These are phyloP conservation scores for Aleiodes alternator DNA, from an alignment of 2,888 invertebrate genomes.

Conservation along the genomic window DNA sequence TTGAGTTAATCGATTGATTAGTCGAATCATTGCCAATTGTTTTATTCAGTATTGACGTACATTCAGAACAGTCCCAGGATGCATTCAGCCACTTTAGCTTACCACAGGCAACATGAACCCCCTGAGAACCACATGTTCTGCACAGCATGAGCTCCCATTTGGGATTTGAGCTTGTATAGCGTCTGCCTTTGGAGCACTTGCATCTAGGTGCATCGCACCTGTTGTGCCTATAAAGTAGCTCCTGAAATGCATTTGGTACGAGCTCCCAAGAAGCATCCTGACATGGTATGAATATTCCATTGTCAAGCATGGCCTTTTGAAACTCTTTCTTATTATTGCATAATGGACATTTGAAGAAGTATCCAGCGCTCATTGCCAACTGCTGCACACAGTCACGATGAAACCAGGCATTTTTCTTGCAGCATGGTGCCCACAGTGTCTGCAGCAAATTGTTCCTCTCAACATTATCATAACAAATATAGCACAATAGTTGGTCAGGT, in stretches of 20 bases:
- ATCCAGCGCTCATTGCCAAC: slow-evolving; percentile 85
- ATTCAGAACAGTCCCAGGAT: slow-evolving; percentile 76
- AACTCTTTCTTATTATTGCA: slow-evolving; percentile 85
- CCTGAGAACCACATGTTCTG: slow-evolving; percentile 78
- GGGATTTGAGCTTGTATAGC: slow-evolving; percentile 72
- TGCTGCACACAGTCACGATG: slow-evolving; percentile 85
- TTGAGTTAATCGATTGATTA: background rate
- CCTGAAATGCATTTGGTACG: slow-evolving; percentile 85
- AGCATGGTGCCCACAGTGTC: slow-evolving; percentile 86
- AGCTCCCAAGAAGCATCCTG: slow-evolving; percentile 92
- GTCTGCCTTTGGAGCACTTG: slow-evolving; percentile 79
- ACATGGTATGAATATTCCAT: slow-evolving; percentile 88
- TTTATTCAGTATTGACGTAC: slow-evolving; percentile 65
- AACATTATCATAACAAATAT: slow-evolving; percentile 83
- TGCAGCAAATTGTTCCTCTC: slow-evolving; percentile 73
- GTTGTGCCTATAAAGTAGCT: slow-evolving; percentile 81
- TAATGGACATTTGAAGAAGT: slow-evolving; percentile 89
- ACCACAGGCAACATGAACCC: slow-evolving; percentile 77
- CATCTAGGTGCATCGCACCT: slow-evolving; percentile 81
- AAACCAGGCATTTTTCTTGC: slow-evolving; percentile 85
- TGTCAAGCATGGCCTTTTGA: slow-evolving; percentile 78
- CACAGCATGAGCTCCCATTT: slow-evolving; percentile 78
- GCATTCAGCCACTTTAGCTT: slow-evolving; percentile 71
- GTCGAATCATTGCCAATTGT: slow-evolving; percentile 4
- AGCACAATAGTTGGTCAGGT: slow-evolving; percentile 76